A percentile compares a stretch with the other conserved stretches of the same genome.
Evolutionary conservation across 2,888 invertebrate species (phyloP).

Genomic region (Caenorhabditis becei): DNA sequence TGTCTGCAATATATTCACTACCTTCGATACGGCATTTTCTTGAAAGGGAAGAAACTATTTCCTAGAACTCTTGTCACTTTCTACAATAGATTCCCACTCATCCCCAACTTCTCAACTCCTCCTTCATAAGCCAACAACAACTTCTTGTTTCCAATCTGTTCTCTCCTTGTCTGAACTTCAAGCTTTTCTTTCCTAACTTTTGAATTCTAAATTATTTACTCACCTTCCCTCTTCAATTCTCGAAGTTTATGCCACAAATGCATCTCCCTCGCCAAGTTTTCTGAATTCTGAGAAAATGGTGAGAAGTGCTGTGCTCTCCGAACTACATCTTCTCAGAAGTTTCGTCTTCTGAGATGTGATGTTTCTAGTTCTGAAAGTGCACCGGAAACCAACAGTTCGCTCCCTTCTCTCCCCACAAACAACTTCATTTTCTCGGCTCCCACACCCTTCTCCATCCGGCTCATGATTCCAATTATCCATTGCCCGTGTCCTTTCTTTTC

Average conservation of each 20-base stretch:
- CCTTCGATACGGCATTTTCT: no score
- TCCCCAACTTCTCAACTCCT: no score
- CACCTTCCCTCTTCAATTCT: neutral
- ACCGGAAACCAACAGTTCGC: neutral
- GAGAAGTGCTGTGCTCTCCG: no score
- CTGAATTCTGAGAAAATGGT: no score
- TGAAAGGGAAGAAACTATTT: no score
- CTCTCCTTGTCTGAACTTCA: neutral
- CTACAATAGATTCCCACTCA: no score
- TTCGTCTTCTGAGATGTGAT: neutral
- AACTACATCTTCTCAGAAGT: neutral
- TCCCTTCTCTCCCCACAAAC: neutral
- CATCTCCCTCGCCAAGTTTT: no score
- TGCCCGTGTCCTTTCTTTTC: slow-evolving; percentile 17
- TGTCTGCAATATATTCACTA: no score
- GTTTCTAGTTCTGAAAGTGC: neutral
- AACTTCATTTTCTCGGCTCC: slow-evolving; percentile 3
- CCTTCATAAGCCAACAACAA: no score
- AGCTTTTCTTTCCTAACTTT: neutral
- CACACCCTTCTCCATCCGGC: slow-evolving; percentile 8
- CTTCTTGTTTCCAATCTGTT: no score
- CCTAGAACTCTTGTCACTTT: no score
- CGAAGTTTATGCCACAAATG: no score
- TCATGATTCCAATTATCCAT: slow-evolving; percentile 21
- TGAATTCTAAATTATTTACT: neutral